phyloP scores from a whole-genome alignment of 2,113 vertebrate genomes.

The Mesembrinibis cayennensis region DNA sequence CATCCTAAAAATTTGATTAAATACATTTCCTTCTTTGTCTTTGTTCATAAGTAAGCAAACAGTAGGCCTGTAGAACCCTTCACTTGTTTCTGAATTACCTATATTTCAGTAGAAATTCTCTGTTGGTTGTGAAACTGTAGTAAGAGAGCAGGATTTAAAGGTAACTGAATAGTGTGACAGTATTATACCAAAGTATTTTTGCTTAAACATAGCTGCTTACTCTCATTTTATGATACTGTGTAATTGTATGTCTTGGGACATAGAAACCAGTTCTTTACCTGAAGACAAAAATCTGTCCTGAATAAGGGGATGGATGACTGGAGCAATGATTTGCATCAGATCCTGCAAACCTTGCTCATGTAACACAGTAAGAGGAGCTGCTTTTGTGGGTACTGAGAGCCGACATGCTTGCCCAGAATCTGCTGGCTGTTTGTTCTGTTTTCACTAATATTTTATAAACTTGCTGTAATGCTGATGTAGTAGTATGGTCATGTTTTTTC shows the following conservation, averaged over 20 bases:
- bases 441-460: not conserved
- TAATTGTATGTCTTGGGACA: not conserved
- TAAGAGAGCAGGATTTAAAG: not conserved
- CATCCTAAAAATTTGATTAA: not conserved
- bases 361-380: not conserved
- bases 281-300: not conserved
- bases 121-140: not conserved
- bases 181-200: not conserved
- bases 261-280: not conserved
- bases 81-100: not conserved
- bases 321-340: not conserved
- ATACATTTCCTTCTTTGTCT: not conserved
- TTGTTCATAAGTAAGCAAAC: not conserved
- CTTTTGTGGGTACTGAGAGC: not conserved
- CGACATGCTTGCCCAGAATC: not conserved
- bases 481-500: not conserved
- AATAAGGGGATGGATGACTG: not conserved
- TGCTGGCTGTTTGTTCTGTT: not conserved
- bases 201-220: not conserved
- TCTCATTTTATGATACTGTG: not conserved
- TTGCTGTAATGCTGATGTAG: not conserved
- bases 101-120: not conserved
- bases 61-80: not conserved
- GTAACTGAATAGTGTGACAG: not conserved
- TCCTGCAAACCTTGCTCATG: not conserved